Evolutionary conservation across 2,113 vertebrate species (phyloP).

Genomic region (Sylvilagus bachmani): DNA sequence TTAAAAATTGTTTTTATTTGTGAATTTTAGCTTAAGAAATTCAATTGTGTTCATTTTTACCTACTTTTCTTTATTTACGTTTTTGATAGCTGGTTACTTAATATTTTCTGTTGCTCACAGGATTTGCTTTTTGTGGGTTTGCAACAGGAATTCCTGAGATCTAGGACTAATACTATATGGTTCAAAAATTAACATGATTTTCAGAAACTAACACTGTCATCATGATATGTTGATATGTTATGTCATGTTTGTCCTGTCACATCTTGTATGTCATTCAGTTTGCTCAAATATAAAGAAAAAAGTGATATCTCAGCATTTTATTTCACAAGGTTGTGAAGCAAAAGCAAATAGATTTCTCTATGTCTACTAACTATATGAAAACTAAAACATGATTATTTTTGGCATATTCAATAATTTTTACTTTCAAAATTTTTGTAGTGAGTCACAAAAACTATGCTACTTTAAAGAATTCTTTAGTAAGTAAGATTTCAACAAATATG

Average conservation of each 20-base stretch:
- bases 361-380: neutral
- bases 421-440: neutral
- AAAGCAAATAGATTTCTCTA: neutral
- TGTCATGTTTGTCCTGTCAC: neutral
- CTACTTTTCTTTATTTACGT: neutral
- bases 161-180: neutral
- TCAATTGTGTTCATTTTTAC: neutral
- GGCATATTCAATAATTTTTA: constrained; percentile 31
- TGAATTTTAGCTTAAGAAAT: neutral
- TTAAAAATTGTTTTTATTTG: neutral
- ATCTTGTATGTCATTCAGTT: neutral
- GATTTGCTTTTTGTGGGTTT: neutral
- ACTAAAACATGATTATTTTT: neutral
- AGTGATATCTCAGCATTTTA: neutral
- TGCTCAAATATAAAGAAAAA: neutral
- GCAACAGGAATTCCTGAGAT: neutral
- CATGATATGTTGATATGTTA: neutral
- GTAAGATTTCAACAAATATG: neutral
- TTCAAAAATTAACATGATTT: constrained; percentile 14
- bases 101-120: neutral
- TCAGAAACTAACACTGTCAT: neutral
- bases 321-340: neutral
- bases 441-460: neutral
- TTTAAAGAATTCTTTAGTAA: neutral
- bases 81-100: neutral